Evolutionary conservation across 2,113 vertebrate genomes (phyloP), one percentile per base, ranked within the genome.

Genomic region (Ctenomys sociabilis): DNA sequence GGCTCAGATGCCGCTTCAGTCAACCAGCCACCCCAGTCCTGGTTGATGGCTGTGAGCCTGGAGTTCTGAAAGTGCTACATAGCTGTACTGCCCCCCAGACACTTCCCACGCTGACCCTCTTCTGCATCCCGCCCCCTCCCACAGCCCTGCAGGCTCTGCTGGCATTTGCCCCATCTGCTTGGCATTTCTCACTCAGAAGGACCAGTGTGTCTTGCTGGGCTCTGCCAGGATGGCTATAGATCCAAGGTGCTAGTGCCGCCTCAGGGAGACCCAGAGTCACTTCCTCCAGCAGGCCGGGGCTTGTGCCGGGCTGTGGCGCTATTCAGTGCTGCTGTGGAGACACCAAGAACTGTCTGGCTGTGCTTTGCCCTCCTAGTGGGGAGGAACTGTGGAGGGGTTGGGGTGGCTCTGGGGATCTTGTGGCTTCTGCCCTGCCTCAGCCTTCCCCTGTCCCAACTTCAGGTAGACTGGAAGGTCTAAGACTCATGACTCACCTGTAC

Each of bases 91-190:
- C 64, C 3, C 26, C 13, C 12, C 1, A 16, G 21, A 63, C 85
- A 72, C 93, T n/a, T 95, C 94, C 96, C 91, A 97, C 94, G 3
- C 87, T 68, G 89, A 54, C 96, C 93, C 92, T 81, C 30, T 87
- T 22, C 45, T 3, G 94, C 16, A 1, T 1, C 6, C 95, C 52
- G 61, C 90, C 88, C 90, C 87, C 94, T 84, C 66, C 1, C 0
- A 1, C 0, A 54, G 93, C 92, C 93, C 28, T 16, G 21, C 0
- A 7, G 32, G 85, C 85, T 68, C 80, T 17, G 17, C 21, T 52
- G 2, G 83, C 72, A 19, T 54, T n/a, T 78, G 45, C 64, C 35
- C 89, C 93, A 83, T 96, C 94, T 97, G 97, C 87, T 63, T 84
- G 94, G 85, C 96, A 96, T 97, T 95, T 97, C 66, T 0, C 63